Base-by-base conservation (phyloP, 2,888 invertebrate genomes). In the Conops quadrifasciatus region DNA sequence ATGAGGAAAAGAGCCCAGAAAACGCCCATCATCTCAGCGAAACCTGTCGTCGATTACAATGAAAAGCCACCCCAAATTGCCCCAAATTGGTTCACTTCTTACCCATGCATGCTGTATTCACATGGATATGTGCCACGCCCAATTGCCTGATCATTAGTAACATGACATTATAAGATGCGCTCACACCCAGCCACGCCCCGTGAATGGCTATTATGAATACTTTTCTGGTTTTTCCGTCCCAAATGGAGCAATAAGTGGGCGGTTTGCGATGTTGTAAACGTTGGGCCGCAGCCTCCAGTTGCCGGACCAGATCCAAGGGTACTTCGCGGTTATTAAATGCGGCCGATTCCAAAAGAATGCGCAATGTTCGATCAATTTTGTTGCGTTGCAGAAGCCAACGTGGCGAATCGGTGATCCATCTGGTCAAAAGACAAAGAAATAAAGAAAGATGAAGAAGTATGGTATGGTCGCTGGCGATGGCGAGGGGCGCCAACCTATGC, bases 351-450 rank as follows among this genome's bases (percentile, higher is more conserved):
- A 86, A 76, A 0, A 87, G 73, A 21, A 84, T 77, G 28, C 79
- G 76, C 16, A 86, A 74, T 0, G 85, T 84, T 26, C 78, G 77
- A 66, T 84, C 84, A 13, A 83, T 77, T 36, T 82, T 78, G 2
- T 84, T 81, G 24, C 82, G 80, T 1, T 79, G 81, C 2, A 86
- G 75, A 15, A 86, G 77, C 87, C 87, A 87, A 13, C 85, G 81
- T 0, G 87, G 87, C 1, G 87, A 83, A 71, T 87, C 87, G 0
- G 87, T 81, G 45, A 87, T 85, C 83, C 84, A 86, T 72, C 84
- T 84, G 64, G 0, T 59, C n/a, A n/a, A n/a, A n/a, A 64, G 36
- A 26, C 51, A 13, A 70, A 59, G 53, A 36, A 15, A 49, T 1
- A n/a, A n/a, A 2, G 1, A 49, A 16, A n/a, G 49, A 49, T n/a